phyloP scores from a whole-genome alignment of 2,888 invertebrate species.

The Dasypolia templi region DNA sequence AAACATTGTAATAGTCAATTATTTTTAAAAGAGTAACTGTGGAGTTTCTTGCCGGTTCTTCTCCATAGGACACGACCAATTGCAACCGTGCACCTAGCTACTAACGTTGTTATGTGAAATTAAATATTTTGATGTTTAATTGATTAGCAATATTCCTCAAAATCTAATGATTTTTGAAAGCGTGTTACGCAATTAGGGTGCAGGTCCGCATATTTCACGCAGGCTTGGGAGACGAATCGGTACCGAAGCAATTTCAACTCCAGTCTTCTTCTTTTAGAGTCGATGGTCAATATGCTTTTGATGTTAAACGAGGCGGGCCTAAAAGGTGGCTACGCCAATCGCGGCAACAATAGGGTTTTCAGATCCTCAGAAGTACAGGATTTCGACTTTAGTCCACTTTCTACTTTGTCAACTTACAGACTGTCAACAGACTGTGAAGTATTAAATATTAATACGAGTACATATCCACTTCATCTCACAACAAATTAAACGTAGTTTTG shows the following conservation, averaged over 20 bases:
- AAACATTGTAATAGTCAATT: no score
- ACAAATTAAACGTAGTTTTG: conserved; percentile 49
- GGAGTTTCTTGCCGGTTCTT: no score
- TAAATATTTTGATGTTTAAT: no score
- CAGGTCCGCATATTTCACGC: not conserved
- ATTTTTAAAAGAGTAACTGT: no score
- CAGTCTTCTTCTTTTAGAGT: not conserved
- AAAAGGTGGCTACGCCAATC: not conserved
- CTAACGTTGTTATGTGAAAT: no score
- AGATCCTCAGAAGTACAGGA: no score
- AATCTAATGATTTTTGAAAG: no score
- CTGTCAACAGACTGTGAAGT: not conserved
- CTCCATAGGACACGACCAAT: no score
- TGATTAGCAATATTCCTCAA: no score
- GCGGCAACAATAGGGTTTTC: not conserved
- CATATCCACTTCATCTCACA: not conserved
- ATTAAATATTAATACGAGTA: not conserved
- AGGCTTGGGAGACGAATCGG: no score
- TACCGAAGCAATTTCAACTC: not conserved
- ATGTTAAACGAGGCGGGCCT: not conserved
- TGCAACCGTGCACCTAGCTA: no score
- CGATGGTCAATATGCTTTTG: not conserved
- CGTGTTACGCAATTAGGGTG: no score
- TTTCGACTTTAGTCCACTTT: not conserved
- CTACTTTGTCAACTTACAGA: not conserved